phyloP scores from a whole-genome alignment of 2,797 vertebrate genomes.

The Pseudochirops corinnae region DNA sequence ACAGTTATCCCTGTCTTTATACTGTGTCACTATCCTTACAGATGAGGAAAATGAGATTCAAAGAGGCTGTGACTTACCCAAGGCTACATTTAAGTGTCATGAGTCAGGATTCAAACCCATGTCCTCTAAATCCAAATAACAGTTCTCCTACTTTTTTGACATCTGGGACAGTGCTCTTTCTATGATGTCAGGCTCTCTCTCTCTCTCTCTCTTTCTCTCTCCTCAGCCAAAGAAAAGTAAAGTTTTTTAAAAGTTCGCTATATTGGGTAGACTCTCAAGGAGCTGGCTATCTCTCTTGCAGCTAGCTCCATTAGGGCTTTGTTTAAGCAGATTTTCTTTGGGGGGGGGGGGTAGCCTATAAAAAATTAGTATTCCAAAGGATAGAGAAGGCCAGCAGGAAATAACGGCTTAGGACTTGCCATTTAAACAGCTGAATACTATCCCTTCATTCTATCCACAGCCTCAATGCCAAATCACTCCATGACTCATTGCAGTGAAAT shows the following conservation, averaged over 20 bases:
- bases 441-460: background rate
- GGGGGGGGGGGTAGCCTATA: background rate
- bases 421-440: background rate
- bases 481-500: background rate
- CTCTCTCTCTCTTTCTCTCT: too few species aligned
- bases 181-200: background rate
- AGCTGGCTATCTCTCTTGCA: background rate
- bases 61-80: background rate
- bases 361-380: background rate
- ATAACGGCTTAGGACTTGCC: background rate
- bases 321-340: background rate
- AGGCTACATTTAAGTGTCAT: background rate
- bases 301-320: background rate
- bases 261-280: too few species aligned
- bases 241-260: too few species aligned
- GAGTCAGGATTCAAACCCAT: background rate
- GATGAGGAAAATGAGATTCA: background rate
- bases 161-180: background rate
- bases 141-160: background rate
- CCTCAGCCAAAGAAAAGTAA: too few species aligned
- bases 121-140: background rate
- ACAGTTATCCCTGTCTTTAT: background rate
- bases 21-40: background rate
- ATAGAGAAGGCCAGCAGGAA: background rate
- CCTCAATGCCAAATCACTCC: background rate